Evolutionary conservation across 2,888 invertebrate species (phyloP), one percentile per base, ranked within the genome.

Genomic region (Pasiphila rectangulata): DNA sequence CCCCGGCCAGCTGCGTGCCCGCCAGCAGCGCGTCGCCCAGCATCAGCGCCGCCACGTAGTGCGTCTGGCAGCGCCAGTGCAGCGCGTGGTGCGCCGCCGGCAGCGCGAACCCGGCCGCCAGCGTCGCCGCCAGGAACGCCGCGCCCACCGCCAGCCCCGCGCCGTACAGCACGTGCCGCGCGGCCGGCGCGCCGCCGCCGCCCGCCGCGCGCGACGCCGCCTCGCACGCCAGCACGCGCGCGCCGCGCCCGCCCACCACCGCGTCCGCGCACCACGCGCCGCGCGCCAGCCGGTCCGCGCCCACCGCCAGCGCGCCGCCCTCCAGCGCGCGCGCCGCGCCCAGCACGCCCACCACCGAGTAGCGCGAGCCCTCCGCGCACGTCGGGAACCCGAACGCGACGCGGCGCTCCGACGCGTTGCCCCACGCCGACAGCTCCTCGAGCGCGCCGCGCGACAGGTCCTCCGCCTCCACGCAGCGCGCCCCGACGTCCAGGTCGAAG

Each of bases 41-140:
- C 79, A 96, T 91, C 57, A 96, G 91, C 72, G 95, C 95, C 53
- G 93, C 93, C 60, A 96, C 95, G 81, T 96, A 95, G 83, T 95
- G 93, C 59, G 95, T 95, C 87, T 96, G 96, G 75, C 96, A 96
- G 67, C 95, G 91, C 94, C 96, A 96, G 82, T 96, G 96, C 64
- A 96, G 90, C 56, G 95, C 94, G 86, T 95, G 96, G 84, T 94
- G 94, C 63, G 94, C 94, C 58, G 94, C 93, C 40, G 95, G 95
- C 75, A 95, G 90, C 62, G 95, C 89, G 67, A 93, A 94, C 10
- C 95, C 94, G 6, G 95, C 94, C 32, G 92, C 93, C 67, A 96
- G 83, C 40, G 96, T 96, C 10, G 95, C 94, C 25, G 93, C 93
- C 75, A 96, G 87, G 87, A 96, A 96, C 53, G 94, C 91, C 2